Conservation (phyloP, 1,140 invertebrate genomes). For the Popillia japonica region DNA sequence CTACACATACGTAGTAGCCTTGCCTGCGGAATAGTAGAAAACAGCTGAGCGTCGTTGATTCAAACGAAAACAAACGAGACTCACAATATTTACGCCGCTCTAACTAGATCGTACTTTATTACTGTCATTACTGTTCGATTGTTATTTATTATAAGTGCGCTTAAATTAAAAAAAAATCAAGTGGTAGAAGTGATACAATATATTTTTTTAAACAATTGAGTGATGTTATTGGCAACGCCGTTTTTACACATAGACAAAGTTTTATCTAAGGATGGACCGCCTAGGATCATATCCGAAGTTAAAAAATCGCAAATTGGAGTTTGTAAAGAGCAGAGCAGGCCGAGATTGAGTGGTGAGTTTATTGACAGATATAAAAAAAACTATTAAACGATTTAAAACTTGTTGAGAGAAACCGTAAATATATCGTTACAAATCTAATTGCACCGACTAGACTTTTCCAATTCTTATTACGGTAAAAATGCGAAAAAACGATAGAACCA, state of each 20-base stretch:
- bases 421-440: too few species aligned
- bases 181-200: background rate
- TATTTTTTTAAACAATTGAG: background rate
- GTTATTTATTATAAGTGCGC: background rate
- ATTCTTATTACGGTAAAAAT: too few species aligned
- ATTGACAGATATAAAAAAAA: too few species aligned
- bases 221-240: background rate
- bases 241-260: conserved; percentile 20
- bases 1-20: background rate
- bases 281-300: background rate
- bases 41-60: background rate
- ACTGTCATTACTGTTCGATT: too few species aligned
- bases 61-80: background rate
- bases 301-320: background rate
- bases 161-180: background rate
- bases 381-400: too few species aligned
- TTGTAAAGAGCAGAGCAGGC: background rate
- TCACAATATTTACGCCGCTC: background rate
- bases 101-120: background rate
- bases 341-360: conserved; percentile 2
- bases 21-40: background rate
- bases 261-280: background rate
- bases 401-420: too few species aligned
- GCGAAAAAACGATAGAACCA: too few species aligned
- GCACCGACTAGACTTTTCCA: too few species aligned